phyloP scores from a whole-genome alignment of 2,797 vertebrate species.

The Scleropages formosus region DNA sequence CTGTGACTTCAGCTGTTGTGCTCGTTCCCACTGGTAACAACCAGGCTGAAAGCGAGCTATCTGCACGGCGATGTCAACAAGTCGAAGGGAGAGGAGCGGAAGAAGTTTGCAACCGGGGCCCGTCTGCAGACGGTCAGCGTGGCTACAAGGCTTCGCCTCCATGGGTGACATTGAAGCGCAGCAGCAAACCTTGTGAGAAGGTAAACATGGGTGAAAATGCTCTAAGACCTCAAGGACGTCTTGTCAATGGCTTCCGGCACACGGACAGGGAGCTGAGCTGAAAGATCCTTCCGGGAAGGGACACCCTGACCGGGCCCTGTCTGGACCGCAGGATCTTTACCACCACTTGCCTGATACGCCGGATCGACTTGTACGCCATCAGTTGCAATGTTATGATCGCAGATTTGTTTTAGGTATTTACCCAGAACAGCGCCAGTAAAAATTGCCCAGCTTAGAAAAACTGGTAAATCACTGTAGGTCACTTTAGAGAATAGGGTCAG shows the following conservation, averaged over 20 bases:
- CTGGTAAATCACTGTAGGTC: no score
- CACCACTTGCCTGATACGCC: not conserved
- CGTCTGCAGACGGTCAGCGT: not conserved
- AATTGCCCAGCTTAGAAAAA: no score
- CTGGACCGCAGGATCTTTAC: not conserved
- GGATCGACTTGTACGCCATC: no score
- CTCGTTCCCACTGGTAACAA: slow-evolving; percentile 18
- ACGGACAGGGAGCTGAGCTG: slow-evolving; percentile 14
- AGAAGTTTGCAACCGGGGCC: not conserved
- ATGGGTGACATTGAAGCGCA: slow-evolving; percentile 30
- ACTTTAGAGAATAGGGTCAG: no score
- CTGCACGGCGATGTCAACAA: not conserved
- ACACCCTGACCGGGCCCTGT: no score
- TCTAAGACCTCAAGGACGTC: slow-evolving; percentile 36
- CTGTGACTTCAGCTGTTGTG: not conserved
- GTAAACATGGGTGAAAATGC: slow-evolving; percentile 34
- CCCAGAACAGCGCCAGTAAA: no score
- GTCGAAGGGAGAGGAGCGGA: no score
- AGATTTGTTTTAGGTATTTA: no score
- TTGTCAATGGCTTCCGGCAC: slow-evolving; percentile 28
- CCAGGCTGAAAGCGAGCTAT: not conserved
- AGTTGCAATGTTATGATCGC: no score
- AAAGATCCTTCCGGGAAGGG: no score
- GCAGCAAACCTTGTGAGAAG: slow-evolving; percentile 30
- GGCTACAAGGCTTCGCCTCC: slow-evolving; percentile 14